Percentiles rank a stretch among this genome's conserved stretches.
Evolutionary conservation across 2,888 invertebrate genomes (phyloP).

Genomic region (Phania funesta): DNA sequence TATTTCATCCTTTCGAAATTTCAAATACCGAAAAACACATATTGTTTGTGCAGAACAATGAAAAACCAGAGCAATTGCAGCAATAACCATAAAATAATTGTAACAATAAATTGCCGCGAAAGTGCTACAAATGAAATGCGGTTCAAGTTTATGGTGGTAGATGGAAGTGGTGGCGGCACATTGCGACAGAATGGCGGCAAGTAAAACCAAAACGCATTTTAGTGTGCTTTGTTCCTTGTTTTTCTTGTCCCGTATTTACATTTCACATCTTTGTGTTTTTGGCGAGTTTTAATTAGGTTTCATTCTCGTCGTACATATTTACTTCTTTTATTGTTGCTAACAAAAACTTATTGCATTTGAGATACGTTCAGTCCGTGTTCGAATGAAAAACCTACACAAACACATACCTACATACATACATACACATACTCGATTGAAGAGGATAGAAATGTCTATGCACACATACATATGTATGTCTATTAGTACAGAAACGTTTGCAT

Average conservation of each 20-base stretch:
- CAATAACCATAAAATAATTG: constrained; percentile 66
- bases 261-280: constrained; percentile 63
- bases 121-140: constrained; percentile 32
- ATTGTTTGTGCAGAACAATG: constrained; percentile 68
- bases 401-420: background rate
- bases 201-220: constrained; percentile 39
- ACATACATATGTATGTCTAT: background rate
- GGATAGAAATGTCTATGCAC: background rate
- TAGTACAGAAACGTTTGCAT: background rate
- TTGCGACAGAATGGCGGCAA: constrained; percentile 16
- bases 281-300: constrained; percentile 54
- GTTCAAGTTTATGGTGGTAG: constrained; percentile 40
- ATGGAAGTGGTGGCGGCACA: background rate
- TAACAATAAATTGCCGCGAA: constrained; percentile 54
- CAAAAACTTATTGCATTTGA: constrained; percentile 11
- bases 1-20: constrained; percentile 30
- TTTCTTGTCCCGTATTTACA: constrained; percentile 42
- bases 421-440: too few species aligned
- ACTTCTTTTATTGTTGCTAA: constrained; percentile 2
- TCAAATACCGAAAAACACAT: constrained; percentile 29
- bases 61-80: constrained; percentile 72
- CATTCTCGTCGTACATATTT: constrained; percentile 12
- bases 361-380: background rate
- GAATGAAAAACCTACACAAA: background rate
- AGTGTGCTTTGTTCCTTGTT: constrained; percentile 22